phyloP scores from a whole-genome alignment of 2,888 invertebrate species.

The Lasioglossum figueresi region DNA sequence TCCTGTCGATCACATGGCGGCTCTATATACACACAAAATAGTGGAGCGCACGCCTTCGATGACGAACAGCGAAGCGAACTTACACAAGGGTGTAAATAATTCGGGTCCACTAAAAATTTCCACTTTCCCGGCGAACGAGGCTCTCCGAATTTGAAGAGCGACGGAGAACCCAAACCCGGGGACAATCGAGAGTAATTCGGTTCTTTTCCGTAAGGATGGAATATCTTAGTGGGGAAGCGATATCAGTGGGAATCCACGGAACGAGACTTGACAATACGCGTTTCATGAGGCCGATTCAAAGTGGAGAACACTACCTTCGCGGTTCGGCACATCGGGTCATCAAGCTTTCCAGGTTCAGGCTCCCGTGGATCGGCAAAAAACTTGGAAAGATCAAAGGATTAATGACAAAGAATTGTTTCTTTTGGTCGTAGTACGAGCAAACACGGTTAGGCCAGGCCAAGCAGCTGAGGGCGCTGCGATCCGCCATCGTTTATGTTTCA shows the following conservation, averaged over 20 bases:
- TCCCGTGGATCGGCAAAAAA: slow-evolving; percentile 28
- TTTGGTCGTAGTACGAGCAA: slow-evolving; percentile 60
- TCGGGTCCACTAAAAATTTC: neutral
- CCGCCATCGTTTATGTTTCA: slow-evolving; percentile 30
- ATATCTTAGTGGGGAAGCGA: slow-evolving; percentile 27
- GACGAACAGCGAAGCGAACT: slow-evolving; percentile 27
- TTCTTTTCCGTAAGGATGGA: slow-evolving; percentile 40
- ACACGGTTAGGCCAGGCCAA: slow-evolving; percentile 70
- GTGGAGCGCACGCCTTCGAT: slow-evolving; percentile 43
- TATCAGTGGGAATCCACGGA: slow-evolving; percentile 49
- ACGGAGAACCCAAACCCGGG: neutral
- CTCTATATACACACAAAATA: slow-evolving; percentile 40
- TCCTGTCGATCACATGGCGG: slow-evolving; percentile 49
- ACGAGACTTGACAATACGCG: slow-evolving; percentile 41
- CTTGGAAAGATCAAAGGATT: slow-evolving; percentile 45
- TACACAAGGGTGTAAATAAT: slow-evolving; percentile 37
- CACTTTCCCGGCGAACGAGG: neutral
- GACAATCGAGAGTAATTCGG: slow-evolving; percentile 38
- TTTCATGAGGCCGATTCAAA: neutral
- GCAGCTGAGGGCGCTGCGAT: slow-evolving; percentile 58
- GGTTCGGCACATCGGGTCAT: slow-evolving; percentile 45
- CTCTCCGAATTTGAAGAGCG: no score
- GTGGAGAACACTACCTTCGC: slow-evolving; percentile 47
- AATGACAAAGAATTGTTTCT: slow-evolving; percentile 62
- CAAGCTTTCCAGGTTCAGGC: slow-evolving; percentile 26